Evolutionary conservation across 2,888 invertebrate genomes (phyloP).

Genomic region (Ischnus inquisitorius): DNA sequence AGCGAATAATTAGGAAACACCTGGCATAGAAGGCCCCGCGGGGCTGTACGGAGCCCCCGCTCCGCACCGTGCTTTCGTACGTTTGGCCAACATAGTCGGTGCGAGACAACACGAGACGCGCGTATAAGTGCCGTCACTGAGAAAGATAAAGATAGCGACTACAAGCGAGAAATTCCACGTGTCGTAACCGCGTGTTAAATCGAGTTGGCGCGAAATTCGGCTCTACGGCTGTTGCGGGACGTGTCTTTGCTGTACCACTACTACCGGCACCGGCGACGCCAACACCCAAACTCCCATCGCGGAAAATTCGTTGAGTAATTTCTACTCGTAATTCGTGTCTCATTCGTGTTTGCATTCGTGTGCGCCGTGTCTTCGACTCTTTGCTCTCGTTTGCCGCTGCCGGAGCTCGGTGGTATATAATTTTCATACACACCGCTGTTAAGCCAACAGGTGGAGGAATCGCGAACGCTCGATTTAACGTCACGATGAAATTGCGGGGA

Average conservation of each 20-base stretch:
- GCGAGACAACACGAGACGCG: slow-evolving; percentile 18
- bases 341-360: not conserved
- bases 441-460: slow-evolving; percentile 71
- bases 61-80: slow-evolving; percentile 4
- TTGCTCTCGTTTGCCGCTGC: slow-evolving; percentile 16
- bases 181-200: slow-evolving; percentile 63
- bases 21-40: slow-evolving; percentile 65
- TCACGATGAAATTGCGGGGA: slow-evolving; percentile 29
- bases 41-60: slow-evolving; percentile 24
- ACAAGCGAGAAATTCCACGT: slow-evolving; percentile 56
- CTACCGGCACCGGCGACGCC: not conserved
- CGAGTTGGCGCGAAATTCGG: slow-evolving; percentile 63
- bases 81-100: not conserved
- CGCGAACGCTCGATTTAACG: slow-evolving; percentile 23
- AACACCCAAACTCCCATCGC: slow-evolving; percentile 24
- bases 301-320: slow-evolving; percentile 64
- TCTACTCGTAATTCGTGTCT: slow-evolving; percentile 56
- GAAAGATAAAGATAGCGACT: slow-evolving; percentile 26
- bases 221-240: slow-evolving; percentile 22
- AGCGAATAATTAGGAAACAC: slow-evolving; percentile 75
- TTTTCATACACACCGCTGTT: slow-evolving; percentile 52
- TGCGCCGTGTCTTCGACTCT: slow-evolving; percentile 5
- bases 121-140: not conserved
- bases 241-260: slow-evolving; percentile 16
- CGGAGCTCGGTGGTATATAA: slow-evolving; percentile 37